Percentiles rank a stretch among this genome's conserved stretches.
These are phyloP conservation scores for Ptilodon capucinus DNA, from an alignment of 2,888 invertebrate species.

Conservation along the genomic window DNA sequence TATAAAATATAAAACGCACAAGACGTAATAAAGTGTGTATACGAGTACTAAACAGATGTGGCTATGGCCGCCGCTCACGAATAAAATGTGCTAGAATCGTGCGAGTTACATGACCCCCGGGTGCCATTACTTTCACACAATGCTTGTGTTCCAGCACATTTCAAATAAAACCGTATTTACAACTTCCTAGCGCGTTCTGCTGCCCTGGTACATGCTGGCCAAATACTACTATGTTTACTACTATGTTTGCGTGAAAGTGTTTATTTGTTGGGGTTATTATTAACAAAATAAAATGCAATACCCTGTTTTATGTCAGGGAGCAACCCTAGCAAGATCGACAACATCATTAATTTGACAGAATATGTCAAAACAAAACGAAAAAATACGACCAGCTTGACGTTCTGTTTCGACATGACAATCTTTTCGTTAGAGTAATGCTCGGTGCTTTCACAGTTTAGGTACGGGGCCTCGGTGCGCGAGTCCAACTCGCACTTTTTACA, in stretches of 20 bases:
- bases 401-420: too few species aligned
- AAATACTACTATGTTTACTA: too few species aligned
- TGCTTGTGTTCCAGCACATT: constrained; percentile 56
- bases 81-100: constrained; percentile 52
- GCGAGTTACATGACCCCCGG: constrained; percentile 56
- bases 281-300: too few species aligned
- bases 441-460: too few species aligned
- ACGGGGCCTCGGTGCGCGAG: too few species aligned
- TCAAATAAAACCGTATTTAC: constrained; percentile 70
- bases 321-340: too few species aligned
- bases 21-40: constrained; percentile 21
- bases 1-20: constrained; percentile 15
- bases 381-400: too few species aligned
- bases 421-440: too few species aligned
- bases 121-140: constrained; percentile 57
- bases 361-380: too few species aligned
- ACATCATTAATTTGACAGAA: too few species aligned
- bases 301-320: too few species aligned
- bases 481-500: too few species aligned
- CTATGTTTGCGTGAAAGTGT: constrained; percentile 1
- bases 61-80: constrained; percentile 36
- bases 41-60: constrained; percentile 23
- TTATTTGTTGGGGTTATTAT: not conserved
- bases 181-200: constrained; percentile 48
- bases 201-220: constrained; percentile 35